These are phyloP conservation scores for Machaerirhynchus nigripectus DNA, from an alignment of 2,113 vertebrate species.

Conservation along the genomic window DNA sequence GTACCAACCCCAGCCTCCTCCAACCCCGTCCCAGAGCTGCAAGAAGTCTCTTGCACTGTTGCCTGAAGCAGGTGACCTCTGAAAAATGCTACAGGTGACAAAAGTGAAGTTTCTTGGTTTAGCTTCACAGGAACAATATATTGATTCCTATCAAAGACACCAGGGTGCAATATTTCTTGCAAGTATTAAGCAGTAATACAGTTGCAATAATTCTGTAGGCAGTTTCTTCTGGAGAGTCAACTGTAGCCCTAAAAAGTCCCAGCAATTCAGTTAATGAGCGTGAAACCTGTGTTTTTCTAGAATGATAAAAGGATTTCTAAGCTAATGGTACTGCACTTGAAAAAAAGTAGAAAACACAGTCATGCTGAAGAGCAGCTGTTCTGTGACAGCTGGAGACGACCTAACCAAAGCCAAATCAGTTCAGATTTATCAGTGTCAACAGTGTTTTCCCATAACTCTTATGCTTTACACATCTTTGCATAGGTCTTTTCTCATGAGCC, in stretches of 20 bases:
- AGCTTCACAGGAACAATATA: not conserved
- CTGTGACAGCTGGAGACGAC: not conserved
- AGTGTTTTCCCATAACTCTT: not conserved
- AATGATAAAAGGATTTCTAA: not conserved
- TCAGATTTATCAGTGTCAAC: conserved; percentile 2
- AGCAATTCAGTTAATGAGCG: not conserved
- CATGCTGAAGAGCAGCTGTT: not conserved
- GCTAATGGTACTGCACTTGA: not conserved
- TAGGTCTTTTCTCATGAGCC: not conserved
- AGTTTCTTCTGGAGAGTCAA: not conserved
- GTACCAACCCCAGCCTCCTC: not conserved
- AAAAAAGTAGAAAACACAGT: not conserved
- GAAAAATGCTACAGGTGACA: not conserved
- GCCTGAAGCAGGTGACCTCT: not conserved
- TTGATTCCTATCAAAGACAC: not conserved
- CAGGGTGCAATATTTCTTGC: not conserved
- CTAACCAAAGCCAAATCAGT: not conserved
- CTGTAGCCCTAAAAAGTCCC: not conserved
- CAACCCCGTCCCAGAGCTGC: not conserved
- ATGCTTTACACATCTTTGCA: not conserved
- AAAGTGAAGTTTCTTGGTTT: not conserved
- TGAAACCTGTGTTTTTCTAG: not conserved
- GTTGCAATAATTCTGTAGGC: not conserved
- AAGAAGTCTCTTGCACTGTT: not conserved
- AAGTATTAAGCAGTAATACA: not conserved